Evolutionary conservation across 2,888 invertebrate species (phyloP).

Genomic region (Scrobipalpa atriplicella): DNA sequence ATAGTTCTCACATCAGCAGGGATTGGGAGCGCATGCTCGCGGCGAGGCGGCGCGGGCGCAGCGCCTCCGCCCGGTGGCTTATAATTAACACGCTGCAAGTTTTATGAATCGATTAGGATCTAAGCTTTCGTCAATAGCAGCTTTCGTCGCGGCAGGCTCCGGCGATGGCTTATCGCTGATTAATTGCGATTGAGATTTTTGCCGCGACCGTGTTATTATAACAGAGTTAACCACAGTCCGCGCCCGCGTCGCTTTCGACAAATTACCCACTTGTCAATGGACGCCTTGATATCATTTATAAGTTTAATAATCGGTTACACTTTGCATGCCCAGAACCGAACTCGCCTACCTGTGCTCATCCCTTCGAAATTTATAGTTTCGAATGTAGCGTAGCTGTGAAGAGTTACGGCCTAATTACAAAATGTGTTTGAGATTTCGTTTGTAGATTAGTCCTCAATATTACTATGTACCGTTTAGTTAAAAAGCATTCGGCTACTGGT

Average conservation of each 20-base stretch:
- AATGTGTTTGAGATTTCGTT: constrained; percentile 7
- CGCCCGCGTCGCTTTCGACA: constrained; percentile 63
- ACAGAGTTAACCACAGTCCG: constrained; percentile 63
- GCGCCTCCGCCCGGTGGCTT: constrained; percentile 77
- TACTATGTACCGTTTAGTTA: constrained; percentile 21
- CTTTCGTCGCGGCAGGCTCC: constrained; percentile 70
- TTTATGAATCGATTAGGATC: constrained; percentile 82
- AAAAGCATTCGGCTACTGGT: constrained; percentile 31
- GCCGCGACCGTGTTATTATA: constrained; percentile 74
- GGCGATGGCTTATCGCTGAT: constrained; percentile 77
- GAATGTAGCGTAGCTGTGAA: not conserved
- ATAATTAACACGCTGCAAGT: constrained; percentile 82
- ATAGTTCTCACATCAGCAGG: constrained; percentile 66
- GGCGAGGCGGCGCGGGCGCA: constrained; percentile 52
- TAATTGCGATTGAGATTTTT: constrained; percentile 80
- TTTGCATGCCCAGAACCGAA: constrained; percentile 26
- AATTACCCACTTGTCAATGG: constrained; percentile 68
- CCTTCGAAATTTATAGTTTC: not conserved
- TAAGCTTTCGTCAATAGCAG: constrained; percentile 82
- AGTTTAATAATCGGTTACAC: constrained; percentile 46
- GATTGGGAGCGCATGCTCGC: constrained; percentile 62
- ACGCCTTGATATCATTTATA: constrained; percentile 61
- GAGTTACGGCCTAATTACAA: not conserved
- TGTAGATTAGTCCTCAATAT: constrained; percentile 23
- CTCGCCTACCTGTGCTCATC: constrained; percentile 7